phyloP scores from a whole-genome alignment of 2,797 vertebrate genomes.

The Enteromius afrohamiltoni region DNA sequence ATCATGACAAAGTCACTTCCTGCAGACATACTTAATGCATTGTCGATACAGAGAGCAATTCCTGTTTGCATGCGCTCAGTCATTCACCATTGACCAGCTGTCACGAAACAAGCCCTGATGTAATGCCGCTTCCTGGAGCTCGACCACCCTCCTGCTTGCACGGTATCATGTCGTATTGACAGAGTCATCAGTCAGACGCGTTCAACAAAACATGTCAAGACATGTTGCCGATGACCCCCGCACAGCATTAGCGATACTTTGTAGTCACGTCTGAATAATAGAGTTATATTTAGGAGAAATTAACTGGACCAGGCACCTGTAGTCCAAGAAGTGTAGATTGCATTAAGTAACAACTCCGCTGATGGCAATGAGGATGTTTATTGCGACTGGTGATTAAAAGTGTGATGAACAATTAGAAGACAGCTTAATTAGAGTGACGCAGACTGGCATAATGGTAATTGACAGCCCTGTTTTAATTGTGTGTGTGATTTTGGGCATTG shows the following conservation, averaged over 20 bases:
- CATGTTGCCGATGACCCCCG: constrained; percentile 15
- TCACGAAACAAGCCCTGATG: constrained; percentile 64
- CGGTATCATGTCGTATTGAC: constrained; percentile 74
- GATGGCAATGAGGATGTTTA: constrained; percentile 47
- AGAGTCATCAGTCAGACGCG: constrained; percentile 73
- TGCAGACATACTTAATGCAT: constrained; percentile 42
- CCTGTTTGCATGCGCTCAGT: constrained; percentile 66
- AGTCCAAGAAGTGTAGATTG: constrained; percentile 3
- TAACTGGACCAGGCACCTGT: constrained; percentile 25
- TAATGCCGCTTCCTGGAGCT: constrained; percentile 56
- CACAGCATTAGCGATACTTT: not conserved
- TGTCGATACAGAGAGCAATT: constrained; percentile 53
- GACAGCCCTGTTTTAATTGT: constrained; percentile 55
- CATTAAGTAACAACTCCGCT: constrained; percentile 12
- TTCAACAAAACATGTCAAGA: constrained; percentile 67
- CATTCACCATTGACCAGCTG: constrained; percentile 72
- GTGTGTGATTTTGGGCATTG: constrained; percentile 37
- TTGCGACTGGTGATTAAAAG: constrained; percentile 49
- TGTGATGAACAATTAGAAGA: constrained; percentile 53
- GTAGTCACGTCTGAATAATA: not conserved
- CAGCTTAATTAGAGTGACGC: constrained; percentile 48
- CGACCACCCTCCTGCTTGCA: constrained; percentile 62
- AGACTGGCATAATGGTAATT: constrained; percentile 43
- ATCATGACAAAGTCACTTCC: constrained; percentile 42
- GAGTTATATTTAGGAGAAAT: constrained; percentile 26